Base-by-base conservation (phyloP, 53 echinoderm and acorn worm species). In the Arbacia lixula region DNA sequence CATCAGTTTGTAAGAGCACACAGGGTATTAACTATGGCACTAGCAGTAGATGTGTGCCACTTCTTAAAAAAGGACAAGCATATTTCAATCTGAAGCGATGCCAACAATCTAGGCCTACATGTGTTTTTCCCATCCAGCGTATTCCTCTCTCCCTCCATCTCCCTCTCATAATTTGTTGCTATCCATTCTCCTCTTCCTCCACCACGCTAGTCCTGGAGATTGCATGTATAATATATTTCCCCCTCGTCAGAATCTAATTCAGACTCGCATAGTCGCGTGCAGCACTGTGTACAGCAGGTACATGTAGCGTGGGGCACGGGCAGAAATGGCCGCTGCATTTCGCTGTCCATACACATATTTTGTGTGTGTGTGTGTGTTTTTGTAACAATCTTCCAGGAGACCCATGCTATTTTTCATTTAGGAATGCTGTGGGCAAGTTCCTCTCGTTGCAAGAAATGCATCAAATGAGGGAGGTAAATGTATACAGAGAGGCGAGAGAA, bases 371-470 rank as follows among this genome's bases (percentile, higher is more conserved):
- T 75, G 53, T 31, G 58, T 78, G 78, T 78, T 78, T 78, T 78
- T 78, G 78, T 78, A 78, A 39, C 78, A 78, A 78, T 78, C 76
- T 78, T 78, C 21, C 37, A 41, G 78, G 78, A 78, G 78, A 78
- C 78, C 28, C 26, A 3, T 32, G 36, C 37, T 40, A 38, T 78
- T 78, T 75, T 78, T 78, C 78, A 74, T 53, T 74, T 53, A 5
- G 69, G 29, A 46, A 53, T 74, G 74, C 74, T 74, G 43, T 33
- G 74, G 74, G 53, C 53, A 33, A 46, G 53, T 74, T 53, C 52
- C 31, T 50, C 52, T 53, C 51, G 20, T 33, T 74, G 74, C 53
- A 33, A 36, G 31, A 36, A 10, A 53, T 50, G 22, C 28, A n/a
- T 16, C 19, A 19, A 73, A 52, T 19, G 31, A 72, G 51, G 38